These are phyloP conservation scores for Odocoileus hemionus DNA, from an alignment of 2,113 vertebrate species.

Conservation along the genomic window DNA sequence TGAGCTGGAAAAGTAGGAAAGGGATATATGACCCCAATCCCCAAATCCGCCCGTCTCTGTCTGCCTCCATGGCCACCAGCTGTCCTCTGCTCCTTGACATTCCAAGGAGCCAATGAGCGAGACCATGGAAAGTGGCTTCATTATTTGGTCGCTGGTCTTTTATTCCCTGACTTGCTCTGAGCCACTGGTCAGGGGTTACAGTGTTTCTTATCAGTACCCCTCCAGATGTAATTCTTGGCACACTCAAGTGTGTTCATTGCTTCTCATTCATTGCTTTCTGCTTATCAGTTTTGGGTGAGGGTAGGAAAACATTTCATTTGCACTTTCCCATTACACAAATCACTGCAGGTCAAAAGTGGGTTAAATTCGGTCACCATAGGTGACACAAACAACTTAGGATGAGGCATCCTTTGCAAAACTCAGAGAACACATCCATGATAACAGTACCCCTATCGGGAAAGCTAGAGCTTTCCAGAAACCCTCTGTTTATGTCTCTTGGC, in stretches of 20 bases:
- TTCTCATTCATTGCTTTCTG: neutral
- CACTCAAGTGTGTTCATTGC: neutral
- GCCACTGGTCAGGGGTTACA: neutral
- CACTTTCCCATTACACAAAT: neutral
- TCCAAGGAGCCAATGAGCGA: neutral
- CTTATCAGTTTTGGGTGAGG: neutral
- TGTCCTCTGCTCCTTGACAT: neutral
- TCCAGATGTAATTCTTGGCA: neutral
- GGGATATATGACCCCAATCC: neutral
- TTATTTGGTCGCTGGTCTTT: neutral
- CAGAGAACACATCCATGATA: neutral
- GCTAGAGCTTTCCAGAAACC: neutral
- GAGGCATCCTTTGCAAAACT: neutral
- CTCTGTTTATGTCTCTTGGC: neutral
- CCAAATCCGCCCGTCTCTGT: fast-evolving
- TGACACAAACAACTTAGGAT: neutral
- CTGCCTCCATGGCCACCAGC: neutral
- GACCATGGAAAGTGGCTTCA: neutral
- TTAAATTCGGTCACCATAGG: neutral
- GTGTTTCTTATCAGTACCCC: neutral
- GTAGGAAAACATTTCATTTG: neutral
- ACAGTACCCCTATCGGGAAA: neutral
- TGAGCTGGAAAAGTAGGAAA: neutral
- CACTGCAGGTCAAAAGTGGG: neutral
- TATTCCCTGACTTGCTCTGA: neutral